Evolutionary conservation across 2,888 invertebrate species (phyloP).

Genomic region (Drosophila siamana): DNA sequence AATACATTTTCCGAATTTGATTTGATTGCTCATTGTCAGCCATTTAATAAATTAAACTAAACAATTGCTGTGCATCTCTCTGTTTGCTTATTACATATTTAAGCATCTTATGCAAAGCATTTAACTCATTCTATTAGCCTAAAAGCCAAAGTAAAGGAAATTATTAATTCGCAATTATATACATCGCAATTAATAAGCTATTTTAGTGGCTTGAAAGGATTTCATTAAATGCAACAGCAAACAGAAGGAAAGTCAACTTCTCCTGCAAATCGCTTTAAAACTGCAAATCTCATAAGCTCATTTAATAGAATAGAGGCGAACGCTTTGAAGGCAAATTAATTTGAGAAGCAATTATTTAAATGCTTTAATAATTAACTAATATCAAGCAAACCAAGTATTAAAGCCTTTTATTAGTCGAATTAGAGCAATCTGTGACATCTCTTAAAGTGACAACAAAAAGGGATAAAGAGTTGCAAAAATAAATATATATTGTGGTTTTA

Average conservation of each 20-base stretch:
- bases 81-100: background rate
- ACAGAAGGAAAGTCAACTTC: background rate
- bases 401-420: too few relatives aligned
- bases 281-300: slow-evolving; percentile 5
- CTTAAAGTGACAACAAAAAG: background rate
- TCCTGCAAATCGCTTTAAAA: slow-evolving; percentile 1
- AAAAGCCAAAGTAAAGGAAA: background rate
- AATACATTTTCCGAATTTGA: too few relatives aligned
- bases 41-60: background rate
- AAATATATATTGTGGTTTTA: background rate
- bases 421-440: too few relatives aligned
- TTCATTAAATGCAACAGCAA: slow-evolving; percentile 1
- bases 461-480: background rate
- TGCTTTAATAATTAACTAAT: slow-evolving; percentile 14
- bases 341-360: slow-evolving; percentile 5
- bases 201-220: slow-evolving; percentile 1
- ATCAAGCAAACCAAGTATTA: background rate
- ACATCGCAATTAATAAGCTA: slow-evolving; percentile 6
- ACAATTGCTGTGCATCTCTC: background rate
- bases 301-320: slow-evolving; percentile 1
- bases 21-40: too few relatives aligned
- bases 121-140: background rate
- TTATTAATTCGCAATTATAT: background rate
- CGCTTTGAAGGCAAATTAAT: slow-evolving; percentile 1
- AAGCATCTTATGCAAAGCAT: background rate